A percentile compares a stretch with the other conserved stretches of the same genome.
phyloP scores from a whole-genome alignment of 1,140 invertebrate species.

The Aphelenchoides fujianensis region DNA sequence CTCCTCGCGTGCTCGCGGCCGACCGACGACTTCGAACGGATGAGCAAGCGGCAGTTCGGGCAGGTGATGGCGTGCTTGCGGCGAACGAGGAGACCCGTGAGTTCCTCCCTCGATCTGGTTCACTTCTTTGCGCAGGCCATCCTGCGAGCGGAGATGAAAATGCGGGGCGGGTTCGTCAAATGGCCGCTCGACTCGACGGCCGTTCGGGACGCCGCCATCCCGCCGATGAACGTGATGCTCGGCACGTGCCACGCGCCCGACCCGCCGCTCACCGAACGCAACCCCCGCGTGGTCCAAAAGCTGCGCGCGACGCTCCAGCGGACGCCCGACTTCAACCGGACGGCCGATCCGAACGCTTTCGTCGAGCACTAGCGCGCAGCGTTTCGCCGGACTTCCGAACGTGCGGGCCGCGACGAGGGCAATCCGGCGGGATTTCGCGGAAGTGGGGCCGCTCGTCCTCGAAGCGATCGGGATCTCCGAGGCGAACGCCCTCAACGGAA shows the following conservation, averaged over 20 bases:
- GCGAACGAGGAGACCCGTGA: background rate
- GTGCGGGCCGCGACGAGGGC: background rate
- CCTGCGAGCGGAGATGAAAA: background rate
- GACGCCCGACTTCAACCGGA: background rate
- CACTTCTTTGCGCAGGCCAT: background rate
- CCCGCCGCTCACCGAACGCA: background rate
- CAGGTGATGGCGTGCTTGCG: background rate
- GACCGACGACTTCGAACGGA: background rate
- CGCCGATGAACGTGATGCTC: constrained; percentile 4
- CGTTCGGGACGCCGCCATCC: background rate
- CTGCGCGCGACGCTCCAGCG: background rate
- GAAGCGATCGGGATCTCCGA: background rate
- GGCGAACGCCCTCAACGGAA: background rate
- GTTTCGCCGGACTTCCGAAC: background rate
- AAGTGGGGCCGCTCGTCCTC: background rate
- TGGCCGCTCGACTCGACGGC: background rate
- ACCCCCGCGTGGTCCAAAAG: background rate
- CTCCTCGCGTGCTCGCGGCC: background rate
- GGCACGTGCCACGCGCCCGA: background rate
- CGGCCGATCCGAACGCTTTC: background rate
- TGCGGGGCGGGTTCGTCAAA: background rate
- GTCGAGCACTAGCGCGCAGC: background rate
- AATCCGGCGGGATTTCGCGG: constrained; percentile 2
- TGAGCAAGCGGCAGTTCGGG: background rate
- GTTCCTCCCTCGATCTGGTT: background rate